These are phyloP conservation scores for Carassius gibelio DNA, from an alignment of 2,113 vertebrate species.

Conservation along the genomic window DNA sequence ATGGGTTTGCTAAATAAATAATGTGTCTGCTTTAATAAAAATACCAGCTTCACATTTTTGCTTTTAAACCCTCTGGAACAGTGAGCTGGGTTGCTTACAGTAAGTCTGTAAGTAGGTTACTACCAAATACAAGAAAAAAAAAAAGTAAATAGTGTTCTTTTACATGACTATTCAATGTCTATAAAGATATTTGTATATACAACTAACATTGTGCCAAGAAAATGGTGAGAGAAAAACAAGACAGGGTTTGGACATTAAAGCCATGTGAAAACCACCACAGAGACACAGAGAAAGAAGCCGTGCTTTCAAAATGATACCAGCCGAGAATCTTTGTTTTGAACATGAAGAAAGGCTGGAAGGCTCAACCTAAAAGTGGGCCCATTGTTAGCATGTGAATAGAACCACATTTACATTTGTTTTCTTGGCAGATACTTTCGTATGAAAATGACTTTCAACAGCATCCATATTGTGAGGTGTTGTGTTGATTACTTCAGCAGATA, in stretches of 20 bases:
- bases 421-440: conserved; percentile 31
- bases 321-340: conserved; percentile 39
- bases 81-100: too few species aligned
- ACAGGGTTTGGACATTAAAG: conserved; percentile 27
- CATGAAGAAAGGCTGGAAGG: conserved; percentile 28
- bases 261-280: not conserved
- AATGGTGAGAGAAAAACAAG: conserved; percentile 30
- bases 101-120: too few species aligned
- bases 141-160: not conserved
- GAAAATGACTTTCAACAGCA: conserved; percentile 22
- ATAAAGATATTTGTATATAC: not conserved
- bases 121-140: too few species aligned
- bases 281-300: not conserved
- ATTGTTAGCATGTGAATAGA: conserved; percentile 38
- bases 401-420: conserved; percentile 43
- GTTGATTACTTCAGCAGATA: conserved; percentile 32
- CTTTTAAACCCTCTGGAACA: too few species aligned
- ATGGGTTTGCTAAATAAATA: not conserved
- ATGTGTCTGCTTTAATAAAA: not conserved
- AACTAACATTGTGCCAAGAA: not conserved
- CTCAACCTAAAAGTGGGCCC: conserved; percentile 17
- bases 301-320: conserved; percentile 27
- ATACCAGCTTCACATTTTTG: too few species aligned
- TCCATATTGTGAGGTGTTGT: conserved; percentile 26
- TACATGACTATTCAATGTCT: not conserved